Conservation (phyloP, 2,797 vertebrate genomes). For the Falco berigora region DNA sequence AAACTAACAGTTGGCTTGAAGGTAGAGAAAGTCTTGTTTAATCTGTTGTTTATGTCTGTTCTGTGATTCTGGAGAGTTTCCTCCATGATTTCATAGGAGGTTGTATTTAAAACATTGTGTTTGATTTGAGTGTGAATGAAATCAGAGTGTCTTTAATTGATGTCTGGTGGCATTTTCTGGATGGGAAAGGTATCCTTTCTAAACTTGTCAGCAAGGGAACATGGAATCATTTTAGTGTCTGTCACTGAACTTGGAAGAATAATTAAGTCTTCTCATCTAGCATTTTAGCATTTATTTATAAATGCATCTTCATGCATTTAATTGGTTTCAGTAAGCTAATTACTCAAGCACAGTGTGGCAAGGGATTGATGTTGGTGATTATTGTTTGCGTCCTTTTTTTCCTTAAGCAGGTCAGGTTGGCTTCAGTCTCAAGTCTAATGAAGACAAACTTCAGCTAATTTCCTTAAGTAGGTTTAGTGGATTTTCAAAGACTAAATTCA, state of each 20-base stretch:
- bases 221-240: background rate
- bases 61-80: background rate
- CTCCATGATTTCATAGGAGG: background rate
- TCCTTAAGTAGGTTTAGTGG: background rate
- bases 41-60: background rate
- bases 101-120: background rate
- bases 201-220: background rate
- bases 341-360: background rate
- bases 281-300: conserved; percentile 16
- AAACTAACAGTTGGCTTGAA: background rate
- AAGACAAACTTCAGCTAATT: conserved; percentile 20
- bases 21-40: background rate
- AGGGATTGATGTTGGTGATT: conserved; percentile 13
- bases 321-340: conserved; percentile 44
- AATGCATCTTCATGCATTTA: background rate
- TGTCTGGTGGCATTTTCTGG: background rate
- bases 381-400: background rate
- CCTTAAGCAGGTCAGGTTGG: background rate
- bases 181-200: background rate
- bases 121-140: background rate
- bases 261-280: conserved; percentile 27
- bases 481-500: conserved; percentile 3
- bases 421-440: background rate
- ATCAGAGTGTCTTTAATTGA: background rate
- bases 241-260: background rate